phyloP scores from a whole-genome alignment of 2,888 invertebrate genomes.

The Maniola hyperantus region DNA sequence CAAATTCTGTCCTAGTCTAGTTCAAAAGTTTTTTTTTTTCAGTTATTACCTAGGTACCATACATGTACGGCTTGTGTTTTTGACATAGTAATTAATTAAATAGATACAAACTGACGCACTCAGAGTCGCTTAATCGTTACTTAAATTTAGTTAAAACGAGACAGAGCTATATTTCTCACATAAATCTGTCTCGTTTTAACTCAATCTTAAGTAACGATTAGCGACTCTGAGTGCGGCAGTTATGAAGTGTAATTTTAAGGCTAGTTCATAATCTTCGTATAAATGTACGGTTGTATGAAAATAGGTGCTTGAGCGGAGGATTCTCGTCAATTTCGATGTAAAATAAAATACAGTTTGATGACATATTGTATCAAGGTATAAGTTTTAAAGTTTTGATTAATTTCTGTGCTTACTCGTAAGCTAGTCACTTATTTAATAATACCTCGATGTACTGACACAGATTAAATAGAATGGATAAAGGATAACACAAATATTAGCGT shows the following conservation, averaged over 20 bases:
- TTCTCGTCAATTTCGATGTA: constrained; percentile 72
- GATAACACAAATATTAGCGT: constrained; percentile 48
- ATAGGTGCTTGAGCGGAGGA: constrained; percentile 79
- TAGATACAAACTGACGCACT: too few species aligned
- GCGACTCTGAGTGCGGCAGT: too few species aligned
- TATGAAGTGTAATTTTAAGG: constrained; percentile 25
- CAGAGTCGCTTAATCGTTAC: too few species aligned
- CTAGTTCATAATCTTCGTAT: constrained; percentile 38
- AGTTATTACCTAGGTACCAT: constrained; percentile 5
- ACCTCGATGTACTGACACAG: constrained; percentile 78
- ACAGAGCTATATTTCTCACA: too few species aligned
- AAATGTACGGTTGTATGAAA: constrained; percentile 76
- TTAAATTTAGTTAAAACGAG: too few species aligned
- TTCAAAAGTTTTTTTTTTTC: not conserved
- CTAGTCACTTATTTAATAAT: constrained; percentile 66
- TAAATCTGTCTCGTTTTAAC: too few species aligned
- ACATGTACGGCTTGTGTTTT: constrained; percentile 36
- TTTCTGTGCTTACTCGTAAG: constrained; percentile 72
- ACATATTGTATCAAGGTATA: constrained; percentile 50
- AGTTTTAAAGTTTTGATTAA: constrained; percentile 54
- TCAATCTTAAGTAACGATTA: too few species aligned
- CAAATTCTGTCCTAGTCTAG: not conserved
- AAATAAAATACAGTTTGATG: constrained; percentile 65
- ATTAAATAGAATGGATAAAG: constrained; percentile 68
- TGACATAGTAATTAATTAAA: constrained; percentile 23